phyloP scores from a whole-genome alignment of 35 echinoderm and acorn worm species.

The Ophiothrix spiculata region DNA sequence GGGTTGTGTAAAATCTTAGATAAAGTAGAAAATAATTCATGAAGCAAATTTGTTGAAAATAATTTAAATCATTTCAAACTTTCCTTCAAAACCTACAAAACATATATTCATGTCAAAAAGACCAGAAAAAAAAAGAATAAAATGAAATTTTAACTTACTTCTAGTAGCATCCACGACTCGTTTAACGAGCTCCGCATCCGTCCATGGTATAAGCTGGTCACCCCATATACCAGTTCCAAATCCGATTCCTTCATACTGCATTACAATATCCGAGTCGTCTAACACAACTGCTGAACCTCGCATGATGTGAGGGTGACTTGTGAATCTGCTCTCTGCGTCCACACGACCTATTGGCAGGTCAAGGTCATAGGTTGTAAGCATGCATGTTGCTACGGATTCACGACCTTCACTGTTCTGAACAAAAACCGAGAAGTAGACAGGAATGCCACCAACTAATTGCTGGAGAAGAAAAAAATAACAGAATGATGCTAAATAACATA shows the following conservation, averaged over 20 bases:
- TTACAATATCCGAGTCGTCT: conserved; percentile 25
- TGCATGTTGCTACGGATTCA: conserved; percentile 23
- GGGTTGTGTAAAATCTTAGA: no score
- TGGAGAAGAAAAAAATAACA: not conserved
- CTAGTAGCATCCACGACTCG: no score
- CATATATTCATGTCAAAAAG: no score
- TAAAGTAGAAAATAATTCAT: no score
- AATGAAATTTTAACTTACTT: no score
- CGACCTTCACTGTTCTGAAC: conserved; percentile 12
- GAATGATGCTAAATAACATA: no score
- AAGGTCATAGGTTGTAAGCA: conserved; percentile 29
- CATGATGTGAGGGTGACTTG: conserved; percentile 37
- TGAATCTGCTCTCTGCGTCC: conserved; percentile 4
- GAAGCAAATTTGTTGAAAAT: no score
- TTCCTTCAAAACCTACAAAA: no score
- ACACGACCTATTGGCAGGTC: conserved; percentile 28
- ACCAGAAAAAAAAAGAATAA: no score
- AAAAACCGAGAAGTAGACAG: conserved; percentile 31
- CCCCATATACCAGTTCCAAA: conserved; percentile 29
- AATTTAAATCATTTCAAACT: no score
- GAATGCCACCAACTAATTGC: conserved; percentile 10
- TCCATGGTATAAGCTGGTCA: conserved; percentile 20
- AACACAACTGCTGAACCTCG: conserved; percentile 23
- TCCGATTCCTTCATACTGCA: conserved; percentile 25
- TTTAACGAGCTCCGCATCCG: no score